These are phyloP conservation scores for Melanostoma scalare DNA, from an alignment of 2,888 invertebrate genomes.

Conservation along the genomic window DNA sequence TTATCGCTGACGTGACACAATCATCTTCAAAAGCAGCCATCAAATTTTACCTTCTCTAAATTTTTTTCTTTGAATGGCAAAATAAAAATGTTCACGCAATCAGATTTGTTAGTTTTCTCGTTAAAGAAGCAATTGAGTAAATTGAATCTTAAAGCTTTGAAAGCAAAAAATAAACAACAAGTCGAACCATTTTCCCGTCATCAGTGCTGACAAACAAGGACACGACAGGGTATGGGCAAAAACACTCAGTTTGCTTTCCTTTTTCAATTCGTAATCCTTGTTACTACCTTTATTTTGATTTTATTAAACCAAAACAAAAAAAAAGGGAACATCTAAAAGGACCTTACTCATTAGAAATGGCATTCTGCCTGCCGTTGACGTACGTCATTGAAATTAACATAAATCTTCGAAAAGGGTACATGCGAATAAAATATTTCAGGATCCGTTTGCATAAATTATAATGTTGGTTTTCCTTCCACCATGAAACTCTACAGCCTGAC, in stretches of 20 bases:
- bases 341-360: not conserved
- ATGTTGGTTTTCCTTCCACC: too few relatives aligned
- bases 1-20: too few relatives aligned
- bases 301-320: not conserved
- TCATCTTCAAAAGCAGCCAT: too few relatives aligned
- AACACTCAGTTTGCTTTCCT: slow-evolving; percentile 1
- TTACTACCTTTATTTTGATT: slow-evolving; percentile 19
- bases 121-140: slow-evolving; percentile 40
- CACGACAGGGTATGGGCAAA: not conserved
- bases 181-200: not conserved
- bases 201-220: slow-evolving; percentile 6
- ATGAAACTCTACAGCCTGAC: too few relatives aligned
- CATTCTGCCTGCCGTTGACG: slow-evolving; percentile 1
- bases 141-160: not conserved
- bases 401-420: slow-evolving; percentile 32
- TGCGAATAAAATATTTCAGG: slow-evolving; percentile 1
- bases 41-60: too few relatives aligned
- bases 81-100: too few relatives aligned
- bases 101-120: slow-evolving; percentile 30
- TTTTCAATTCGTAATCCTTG: slow-evolving; percentile 22
- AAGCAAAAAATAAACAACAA: not conserved
- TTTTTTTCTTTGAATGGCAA: too few relatives aligned
- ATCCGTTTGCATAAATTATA: too few relatives aligned
- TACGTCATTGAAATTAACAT: slow-evolving; percentile 39
- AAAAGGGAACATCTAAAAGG: slow-evolving; percentile 4